Evolutionary conservation across 30 jellyfish, hydroid and myxozoan species (phyloP), one percentile per base, ranked within the genome.

Genomic region (Haliclystus octoradiatus): DNA sequence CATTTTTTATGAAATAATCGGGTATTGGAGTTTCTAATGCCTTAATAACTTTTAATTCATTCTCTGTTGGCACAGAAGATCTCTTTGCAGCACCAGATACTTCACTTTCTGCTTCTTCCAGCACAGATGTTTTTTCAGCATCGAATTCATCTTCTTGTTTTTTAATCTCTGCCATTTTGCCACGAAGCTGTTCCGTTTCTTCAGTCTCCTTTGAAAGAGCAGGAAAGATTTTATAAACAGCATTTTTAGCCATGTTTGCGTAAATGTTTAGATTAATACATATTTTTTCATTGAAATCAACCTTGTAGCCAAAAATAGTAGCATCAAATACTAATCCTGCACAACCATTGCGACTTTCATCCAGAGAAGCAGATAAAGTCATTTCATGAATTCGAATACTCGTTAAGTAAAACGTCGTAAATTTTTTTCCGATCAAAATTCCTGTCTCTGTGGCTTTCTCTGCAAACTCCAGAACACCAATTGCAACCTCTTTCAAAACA

Each of bases 201-300:
- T 40, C 57, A 40, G 9, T 19, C 57, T 40, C 57, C 19, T 40
- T 40, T 5, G 14, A 5, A 40, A 40, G 57, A 19, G 57, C 19
- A 40, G 57, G 57, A 19, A 40, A 40, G 9, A 40, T 5, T 5
- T 19, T 9, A 40, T 76, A 81, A 0, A 75, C 77, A 0, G 70
- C 28, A 15, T 50, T 76, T 28, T 64, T 62, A 1, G 81, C 92
- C 25, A 84, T 32, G 28, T 40, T 24, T 25, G 51, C 35, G 80
- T 73, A 76, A 75, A 84, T 51, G 50, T 63, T 34, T 62, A 70
- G 32, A 63, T 84, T 77, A 50, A 84, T 30, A 34, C 95, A 84
- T 1, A 76, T 49, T 2, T 29, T 46, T 4, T 82, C 86, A 32
- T 14, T 50, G 64, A 49, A 71, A 26, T 76, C 67, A 47, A 75